phyloP scores from a whole-genome alignment of 2,113 vertebrate species.

The Prolemur simus region DNA sequence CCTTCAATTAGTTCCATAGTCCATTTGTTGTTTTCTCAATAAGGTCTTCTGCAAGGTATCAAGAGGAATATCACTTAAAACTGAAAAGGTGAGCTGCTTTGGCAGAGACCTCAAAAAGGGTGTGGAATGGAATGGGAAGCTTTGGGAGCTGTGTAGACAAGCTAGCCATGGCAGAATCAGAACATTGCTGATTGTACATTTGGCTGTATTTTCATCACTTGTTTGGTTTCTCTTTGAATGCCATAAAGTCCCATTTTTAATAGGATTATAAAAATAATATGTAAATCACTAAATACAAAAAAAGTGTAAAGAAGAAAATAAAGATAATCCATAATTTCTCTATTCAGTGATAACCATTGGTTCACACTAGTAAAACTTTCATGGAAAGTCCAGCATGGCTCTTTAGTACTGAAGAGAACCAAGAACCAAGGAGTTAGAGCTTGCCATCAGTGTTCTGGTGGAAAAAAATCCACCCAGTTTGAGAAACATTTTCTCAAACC shows the following conservation, averaged over 20 bases:
- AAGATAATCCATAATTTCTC: neutral
- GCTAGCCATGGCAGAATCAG: neutral
- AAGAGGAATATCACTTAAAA: neutral
- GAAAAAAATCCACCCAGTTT: too few relatives aligned
- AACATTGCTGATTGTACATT: neutral
- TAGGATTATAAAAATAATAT: slow-evolving; percentile 6
- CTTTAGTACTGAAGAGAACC: neutral
- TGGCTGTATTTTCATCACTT: neutral
- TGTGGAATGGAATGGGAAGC: neutral
- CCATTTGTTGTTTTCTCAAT: neutral
- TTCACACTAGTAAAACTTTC: neutral
- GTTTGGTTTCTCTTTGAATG: neutral
- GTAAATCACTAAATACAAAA: neutral
- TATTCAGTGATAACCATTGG: neutral
- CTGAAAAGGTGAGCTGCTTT: neutral
- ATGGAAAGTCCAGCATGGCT: neutral
- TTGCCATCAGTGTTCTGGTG: too few relatives aligned
- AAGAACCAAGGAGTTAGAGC: neutral
- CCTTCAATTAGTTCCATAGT: neutral
- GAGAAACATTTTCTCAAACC: neutral
- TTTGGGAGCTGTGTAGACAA: neutral
- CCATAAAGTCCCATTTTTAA: neutral
- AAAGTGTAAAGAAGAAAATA: neutral
- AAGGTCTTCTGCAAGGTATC: neutral
- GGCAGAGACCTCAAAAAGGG: neutral